Base-by-base conservation (phyloP, 2,888 invertebrate genomes). In the Noctua pronuba region DNA sequence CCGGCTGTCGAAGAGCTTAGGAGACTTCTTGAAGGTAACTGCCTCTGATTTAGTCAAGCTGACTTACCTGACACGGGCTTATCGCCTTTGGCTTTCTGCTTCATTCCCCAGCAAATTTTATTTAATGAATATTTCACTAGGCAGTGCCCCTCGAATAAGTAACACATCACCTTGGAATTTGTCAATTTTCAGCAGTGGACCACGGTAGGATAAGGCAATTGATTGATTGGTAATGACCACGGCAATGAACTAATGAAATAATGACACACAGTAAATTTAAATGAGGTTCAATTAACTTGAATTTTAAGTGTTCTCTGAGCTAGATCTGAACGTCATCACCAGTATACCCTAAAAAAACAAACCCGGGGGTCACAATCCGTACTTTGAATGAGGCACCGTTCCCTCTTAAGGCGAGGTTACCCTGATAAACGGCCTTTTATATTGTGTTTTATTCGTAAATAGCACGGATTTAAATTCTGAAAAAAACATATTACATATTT, bases 1-100 rank as follows among this genome's bases (percentile, higher is more conserved):
- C 96, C 97, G 35, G 97, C 97, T 35, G 91, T 98, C 0, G 95
- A 94, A 49, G 97, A 97, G 84, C 94, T 98, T 0, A 96, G 94
- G 83, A 97, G 97, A 87, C 92, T 98, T 67, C 95, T 98, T 7
- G 97, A 97, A 97, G 97, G 98, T 98, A 87, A 82, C 77, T 35
- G 5, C 28, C 18, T 18, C 60, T 60, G 44, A 31, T 28, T 28
- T 5, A 21, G 24, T 24, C 11, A 35, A 60, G 0, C 31, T 10
- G 21, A 1, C 21, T 35, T 1, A 10, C 21, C 10, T 62, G 31
- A 35, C 21, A 35, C 31, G 0, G 31, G 21, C 5, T 55, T 18
- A 35, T 8, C 2, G 6, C 7, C 18, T 52, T 18, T 35, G 52
- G 8, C 16, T n/a, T 55, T n/a, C n/a, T 21, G n/a, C 38, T 38